Evolutionary conservation across 2,888 invertebrate species (phyloP).

Genomic region (Synergus japonicus): DNA sequence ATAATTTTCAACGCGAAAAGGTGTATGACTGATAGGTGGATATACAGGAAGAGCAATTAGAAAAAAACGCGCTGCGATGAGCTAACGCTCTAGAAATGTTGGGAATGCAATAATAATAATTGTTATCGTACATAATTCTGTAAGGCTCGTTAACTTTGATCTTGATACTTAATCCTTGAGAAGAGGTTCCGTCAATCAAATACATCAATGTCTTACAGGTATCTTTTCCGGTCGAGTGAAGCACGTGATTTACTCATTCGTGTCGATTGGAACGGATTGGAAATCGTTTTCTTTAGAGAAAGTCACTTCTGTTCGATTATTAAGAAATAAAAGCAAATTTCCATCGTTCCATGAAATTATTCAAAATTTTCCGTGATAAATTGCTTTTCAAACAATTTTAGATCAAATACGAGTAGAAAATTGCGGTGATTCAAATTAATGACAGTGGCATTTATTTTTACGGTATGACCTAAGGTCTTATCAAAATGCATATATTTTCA

Average conservation of each 20-base stretch:
- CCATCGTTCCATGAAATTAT: no score
- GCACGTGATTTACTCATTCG: not conserved
- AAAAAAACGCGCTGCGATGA: constrained; percentile 5
- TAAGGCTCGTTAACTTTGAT: constrained; percentile 34
- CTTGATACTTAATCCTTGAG: constrained; percentile 33
- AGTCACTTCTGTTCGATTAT: not conserved
- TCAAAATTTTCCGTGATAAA: no score
- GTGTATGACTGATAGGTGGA: not conserved
- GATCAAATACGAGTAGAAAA: no score
- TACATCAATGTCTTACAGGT: constrained; percentile 12
- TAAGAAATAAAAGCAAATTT: not conserved
- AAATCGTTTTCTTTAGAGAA: not conserved
- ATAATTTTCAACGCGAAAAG: constrained; percentile 3
- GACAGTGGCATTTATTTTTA: no score
- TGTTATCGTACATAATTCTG: constrained; percentile 30
- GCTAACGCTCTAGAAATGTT: constrained; percentile 22
- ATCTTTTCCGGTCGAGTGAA: constrained; percentile 24
- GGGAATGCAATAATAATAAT: constrained; percentile 1
- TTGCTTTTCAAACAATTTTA: not conserved
- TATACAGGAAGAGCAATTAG: not conserved
- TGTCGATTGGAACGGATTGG: not conserved
- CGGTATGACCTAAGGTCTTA: no score
- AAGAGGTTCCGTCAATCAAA: constrained; percentile 25
- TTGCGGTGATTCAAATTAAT: no score
- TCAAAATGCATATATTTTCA: no score